These are phyloP conservation scores for Oryzias melastigma DNA, from an alignment of 2,113 vertebrate genomes.

Conservation along the genomic window DNA sequence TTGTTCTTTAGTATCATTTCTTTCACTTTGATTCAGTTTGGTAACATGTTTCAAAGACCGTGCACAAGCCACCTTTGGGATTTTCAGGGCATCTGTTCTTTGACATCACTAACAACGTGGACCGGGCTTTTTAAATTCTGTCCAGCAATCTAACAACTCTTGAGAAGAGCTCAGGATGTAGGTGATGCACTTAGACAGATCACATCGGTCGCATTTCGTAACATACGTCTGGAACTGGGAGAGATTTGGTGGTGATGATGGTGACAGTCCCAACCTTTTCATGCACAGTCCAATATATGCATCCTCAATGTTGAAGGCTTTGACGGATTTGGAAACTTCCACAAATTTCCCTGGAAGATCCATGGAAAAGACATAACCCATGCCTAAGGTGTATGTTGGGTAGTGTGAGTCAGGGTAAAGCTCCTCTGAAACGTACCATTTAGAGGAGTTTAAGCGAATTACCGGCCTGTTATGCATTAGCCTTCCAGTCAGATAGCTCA, in stretches of 20 bases:
- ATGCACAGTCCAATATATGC: conserved; percentile 80
- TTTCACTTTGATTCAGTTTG: too few relatives aligned
- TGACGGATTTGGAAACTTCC: conserved; percentile 82
- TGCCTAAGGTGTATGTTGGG: conserved; percentile 89
- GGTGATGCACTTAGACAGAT: conserved; percentile 65
- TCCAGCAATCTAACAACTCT: conserved; percentile 64
- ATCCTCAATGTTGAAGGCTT: conserved; percentile 89
- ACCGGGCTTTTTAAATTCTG: conserved; percentile 55
- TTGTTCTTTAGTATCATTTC: too few relatives aligned
- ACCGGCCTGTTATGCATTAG: conserved; percentile 86
- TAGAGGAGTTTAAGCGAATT: conserved; percentile 82
- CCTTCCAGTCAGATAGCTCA: conserved; percentile 88
- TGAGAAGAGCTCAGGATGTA: conserved; percentile 57
- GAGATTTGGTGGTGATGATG: neutral
- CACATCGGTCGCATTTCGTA: conserved; percentile 45
- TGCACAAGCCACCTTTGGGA: too few relatives aligned
- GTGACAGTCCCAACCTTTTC: conserved; percentile 47
- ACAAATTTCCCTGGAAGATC: conserved; percentile 88
- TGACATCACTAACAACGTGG: conserved; percentile 27
- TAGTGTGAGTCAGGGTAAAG: conserved; percentile 84
- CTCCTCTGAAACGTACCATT: conserved; percentile 92
- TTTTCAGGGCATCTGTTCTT: neutral
- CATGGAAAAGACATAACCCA: conserved; percentile 93
- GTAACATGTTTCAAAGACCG: too few relatives aligned
- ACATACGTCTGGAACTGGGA: conserved; percentile 55